Conservation (phyloP, 2,113 vertebrate genomes). For the Guaruba guarouba region DNA sequence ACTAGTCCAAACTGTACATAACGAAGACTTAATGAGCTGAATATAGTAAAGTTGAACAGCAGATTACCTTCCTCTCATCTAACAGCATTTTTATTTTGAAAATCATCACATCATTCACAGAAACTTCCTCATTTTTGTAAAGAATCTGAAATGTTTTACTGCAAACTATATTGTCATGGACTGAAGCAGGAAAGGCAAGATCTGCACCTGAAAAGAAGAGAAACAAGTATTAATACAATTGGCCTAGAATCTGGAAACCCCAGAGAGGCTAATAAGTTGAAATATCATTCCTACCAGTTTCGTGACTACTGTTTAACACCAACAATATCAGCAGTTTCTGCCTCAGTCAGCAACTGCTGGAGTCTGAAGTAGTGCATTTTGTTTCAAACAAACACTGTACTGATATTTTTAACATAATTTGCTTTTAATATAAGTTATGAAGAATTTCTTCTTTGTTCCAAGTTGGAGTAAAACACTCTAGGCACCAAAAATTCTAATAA, state of each 20-base stretch:
- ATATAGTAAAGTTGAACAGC: background rate
- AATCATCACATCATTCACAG: conserved; percentile 93
- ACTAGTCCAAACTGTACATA: background rate
- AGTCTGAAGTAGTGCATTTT: background rate
- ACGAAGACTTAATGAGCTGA: background rate
- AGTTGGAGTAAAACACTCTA: background rate
- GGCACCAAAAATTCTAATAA: background rate
- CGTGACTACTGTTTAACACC: background rate
- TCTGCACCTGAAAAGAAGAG: conserved; percentile 79
- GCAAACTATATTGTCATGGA: conserved; percentile 90
- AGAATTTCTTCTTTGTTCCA: background rate
- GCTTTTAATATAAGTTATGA: background rate
- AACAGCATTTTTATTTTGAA: conserved; percentile 98
- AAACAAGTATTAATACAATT: conserved; percentile 26
- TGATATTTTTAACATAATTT: background rate
- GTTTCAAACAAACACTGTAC: background rate
- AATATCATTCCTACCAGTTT: background rate
- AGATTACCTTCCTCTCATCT: conserved; percentile 92
- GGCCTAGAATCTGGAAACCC: background rate
- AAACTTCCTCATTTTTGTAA: conserved; percentile 97
- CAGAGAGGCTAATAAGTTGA: background rate
- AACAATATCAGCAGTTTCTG: background rate
- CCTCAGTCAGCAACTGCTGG: background rate
- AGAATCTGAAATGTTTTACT: conserved; percentile 99
- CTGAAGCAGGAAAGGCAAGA: conserved; percentile 91